Percentiles rank a stretch among this genome's conserved stretches.
These are phyloP conservation scores for Trematomus loennbergii DNA, from an alignment of 2,113 vertebrate genomes.

Conservation along the genomic window DNA sequence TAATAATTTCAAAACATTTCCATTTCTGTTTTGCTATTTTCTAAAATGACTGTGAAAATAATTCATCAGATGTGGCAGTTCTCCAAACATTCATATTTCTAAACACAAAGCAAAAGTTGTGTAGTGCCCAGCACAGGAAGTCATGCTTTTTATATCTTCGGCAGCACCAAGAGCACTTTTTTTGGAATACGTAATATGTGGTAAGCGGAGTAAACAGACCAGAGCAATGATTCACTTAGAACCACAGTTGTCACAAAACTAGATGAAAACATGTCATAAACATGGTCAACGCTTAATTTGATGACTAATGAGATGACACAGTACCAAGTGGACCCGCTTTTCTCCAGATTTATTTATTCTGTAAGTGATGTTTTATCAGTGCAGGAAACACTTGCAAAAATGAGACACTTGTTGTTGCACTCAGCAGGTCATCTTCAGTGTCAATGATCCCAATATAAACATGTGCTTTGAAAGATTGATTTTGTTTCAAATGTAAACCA, in stretches of 20 bases:
- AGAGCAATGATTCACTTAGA: neutral
- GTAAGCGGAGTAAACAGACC: slow-evolving; percentile 32
- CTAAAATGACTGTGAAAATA: neutral
- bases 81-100: neutral
- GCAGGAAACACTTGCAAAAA: neutral
- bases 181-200: slow-evolving; percentile 19
- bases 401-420: neutral
- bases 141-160: neutral
- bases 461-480: neutral
- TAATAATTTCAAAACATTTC: neutral
- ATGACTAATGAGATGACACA: too few species aligned
- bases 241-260: slow-evolving; percentile 10
- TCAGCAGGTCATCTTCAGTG: neutral
- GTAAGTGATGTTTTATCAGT: neutral
- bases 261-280: too few species aligned
- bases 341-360: slow-evolving; percentile 1
- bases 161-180: slow-evolving; percentile 2
- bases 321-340: slow-evolving; percentile 6
- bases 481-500: neutral
- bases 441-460: neutral
- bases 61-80: rapidly evolving
- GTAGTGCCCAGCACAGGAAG: neutral
- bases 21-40: neutral
- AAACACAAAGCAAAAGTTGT: neutral
- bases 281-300: too few species aligned